Base-by-base conservation (phyloP, 2,797 vertebrate genomes). In the Lepilemur ruficaudatus region DNA sequence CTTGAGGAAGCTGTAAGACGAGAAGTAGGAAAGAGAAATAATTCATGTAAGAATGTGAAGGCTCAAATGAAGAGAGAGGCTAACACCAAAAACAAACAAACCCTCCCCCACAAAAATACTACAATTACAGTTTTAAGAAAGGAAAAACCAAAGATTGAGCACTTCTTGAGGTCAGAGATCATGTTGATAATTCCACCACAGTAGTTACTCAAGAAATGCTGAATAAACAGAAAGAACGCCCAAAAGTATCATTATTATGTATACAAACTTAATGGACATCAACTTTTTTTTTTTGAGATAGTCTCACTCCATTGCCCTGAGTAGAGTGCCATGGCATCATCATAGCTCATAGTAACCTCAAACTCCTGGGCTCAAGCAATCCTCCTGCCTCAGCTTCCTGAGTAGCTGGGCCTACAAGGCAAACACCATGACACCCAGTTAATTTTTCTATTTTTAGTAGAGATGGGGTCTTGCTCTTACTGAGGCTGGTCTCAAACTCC, bases 201-300 rank as follows among this genome's bases (percentile, higher is more conserved):
- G 73, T 59, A 89, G 76, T 1, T 89, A 43, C 48, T 93, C 59
- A 97, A 95, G 50, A 87, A 90, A 87, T 69, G 65, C 61, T 38
- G 17, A 86, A 84, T 35, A 83, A 91, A 94, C 41, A n/a, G 82
- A 81, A 59, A 4, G 5, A 70, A 91, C 65, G 46, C 14, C 52
- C 48, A 7, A 75, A 63, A 95, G 32, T n/a, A 79, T 35, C 7
- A 63, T 23, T 57, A 30, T 72, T 48, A 35, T 67, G 38, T 32
- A 78, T 70, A 48, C 10, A 83, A 84, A 78, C 35, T 30, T 72
- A 85, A 81, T 0, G 20, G 41, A n/a, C 12, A 61, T 1, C 22
- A 57, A 57, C 55, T 0, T 72, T 17, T 46, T 43, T 69, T 23
- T 72, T 43, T 73, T 15, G 41, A 73, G 28, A 73, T 1, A 4